Base-by-base conservation (phyloP, 2,113 vertebrate species). In the Tenrec ecaudatus region DNA sequence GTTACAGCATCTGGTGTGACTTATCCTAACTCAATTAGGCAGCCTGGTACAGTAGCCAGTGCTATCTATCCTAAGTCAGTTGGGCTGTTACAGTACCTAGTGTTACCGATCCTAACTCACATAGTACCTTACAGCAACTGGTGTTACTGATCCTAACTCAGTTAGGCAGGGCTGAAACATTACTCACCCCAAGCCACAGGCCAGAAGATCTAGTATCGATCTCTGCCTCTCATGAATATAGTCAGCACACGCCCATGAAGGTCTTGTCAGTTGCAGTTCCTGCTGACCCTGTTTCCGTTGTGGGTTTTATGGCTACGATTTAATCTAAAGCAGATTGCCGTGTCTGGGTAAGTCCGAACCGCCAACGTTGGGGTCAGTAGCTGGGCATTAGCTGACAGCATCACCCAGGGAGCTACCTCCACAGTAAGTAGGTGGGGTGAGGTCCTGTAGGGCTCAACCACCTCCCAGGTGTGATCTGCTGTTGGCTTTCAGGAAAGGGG, bases 401-500 rank as follows among this genome's bases (percentile, higher is more conserved):
- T 73, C 33, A 36, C 71, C 68, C n/a, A 73, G 33, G 68, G 68
- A 71, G 3, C 31, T 80, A 31, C 66, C 16, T 1, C 47, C 47
- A 14, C 9, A 20, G 1, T 78, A 57, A 79, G 31, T 53, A 22
- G 47, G 6, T 40, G 19, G 33, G 40, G 33, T 40, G 57, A 92
- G 40, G 33, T 19, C 53, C 40, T 20, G 76, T 92, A 29, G 27
- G 77, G 91, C 69, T 69, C 66, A 62, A 82, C 58, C 25, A 76
- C 33, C 58, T 66, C 88, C 75, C 75, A 47, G 84, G 16, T 87
- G 64, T 80, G 43, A 53, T 58, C 57, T 86, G 53, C 58, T 57
- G 19, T 58, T 89, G 75, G 36, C 68, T 94, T 83, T 82, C 89
- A 91, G 91, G 83, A 94, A 89, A 75, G 20, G 19, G 33, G 69